Base-by-base conservation (phyloP, 2,888 invertebrate species). In the Smittia aterrima region DNA sequence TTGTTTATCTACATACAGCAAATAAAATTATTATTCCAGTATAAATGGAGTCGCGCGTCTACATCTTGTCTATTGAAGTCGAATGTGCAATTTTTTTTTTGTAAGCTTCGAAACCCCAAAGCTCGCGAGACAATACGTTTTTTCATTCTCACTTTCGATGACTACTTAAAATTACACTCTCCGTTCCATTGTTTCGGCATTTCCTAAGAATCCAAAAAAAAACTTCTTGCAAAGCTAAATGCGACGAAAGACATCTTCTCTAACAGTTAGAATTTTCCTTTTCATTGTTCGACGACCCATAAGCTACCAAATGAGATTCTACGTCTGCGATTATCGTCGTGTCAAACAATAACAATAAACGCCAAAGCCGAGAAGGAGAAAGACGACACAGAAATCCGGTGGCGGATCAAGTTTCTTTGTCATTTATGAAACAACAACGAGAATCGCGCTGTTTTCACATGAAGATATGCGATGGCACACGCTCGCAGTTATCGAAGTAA, bases 61-160 rank as follows among this genome's bases (percentile, higher is more conserved):
- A 72, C 72, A 40, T 72, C 62, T 72, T 72, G 72, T 72, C 72
- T 72, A 54, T 64, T 25, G 64, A 13, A 11, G 25, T 64, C 16
- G 64, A 70, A 53, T 70, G 72, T 72, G 72, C 72, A 72, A 72
- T 72, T 72, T 72, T 72, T 72, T 25, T 54, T n/a, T n/a, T n/a
- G 13, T 18, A 64, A 64, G 22, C 64, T 22, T 18, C 22, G 58
- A 58, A 58, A 58, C 58, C 22, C 58, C 58, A 20, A 18, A 22
- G 22, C 58, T 47, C 20, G 66, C 24, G 47, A 24, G 47, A 71
- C 70, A 71, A 68, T 68, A 68, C 68, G 38, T n/a, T 4, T 58
- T 58, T 22, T 53, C 54, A 72, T 72, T 72, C 27, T 72, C 72
- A 72, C 72, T 72, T 72, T 72, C 72, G 54, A 54, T 70, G 70